phyloP scores from a whole-genome alignment of 2,797 vertebrate species.

The Thunnus albacares region DNA sequence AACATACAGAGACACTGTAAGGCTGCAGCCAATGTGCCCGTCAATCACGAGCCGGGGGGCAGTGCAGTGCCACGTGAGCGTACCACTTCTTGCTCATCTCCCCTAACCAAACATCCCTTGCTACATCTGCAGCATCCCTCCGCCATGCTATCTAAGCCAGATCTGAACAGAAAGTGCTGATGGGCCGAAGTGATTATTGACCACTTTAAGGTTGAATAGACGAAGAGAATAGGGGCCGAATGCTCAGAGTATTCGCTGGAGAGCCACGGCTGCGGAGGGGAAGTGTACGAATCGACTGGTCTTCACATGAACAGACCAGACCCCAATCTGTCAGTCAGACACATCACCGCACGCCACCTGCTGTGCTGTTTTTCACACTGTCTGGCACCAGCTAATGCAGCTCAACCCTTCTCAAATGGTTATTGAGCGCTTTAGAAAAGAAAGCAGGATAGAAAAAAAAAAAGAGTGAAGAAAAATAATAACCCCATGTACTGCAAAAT shows the following conservation, averaged over 20 bases:
- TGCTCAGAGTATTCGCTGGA: conserved; percentile 12
- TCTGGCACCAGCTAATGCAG: conserved; percentile 13
- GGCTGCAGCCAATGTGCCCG: conserved; percentile 57
- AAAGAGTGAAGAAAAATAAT: conserved; percentile 1
- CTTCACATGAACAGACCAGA: conserved; percentile 40
- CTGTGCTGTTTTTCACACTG: conserved; percentile 29
- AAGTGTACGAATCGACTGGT: conserved; percentile 34
- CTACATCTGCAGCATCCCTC: conserved; percentile 4
- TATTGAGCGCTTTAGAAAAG: conserved; percentile 21
- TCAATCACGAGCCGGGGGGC: conserved; percentile 50
- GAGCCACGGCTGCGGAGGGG: neutral
- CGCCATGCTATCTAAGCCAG: neutral
- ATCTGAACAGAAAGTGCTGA: conserved; percentile 17
- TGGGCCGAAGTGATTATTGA: conserved; percentile 39
- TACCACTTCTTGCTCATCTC: conserved; percentile 26
- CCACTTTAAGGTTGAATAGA: conserved; percentile 38
- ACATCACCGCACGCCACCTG: conserved; percentile 31
- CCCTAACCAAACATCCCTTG: conserved; percentile 9
- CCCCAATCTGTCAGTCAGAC: conserved; percentile 41
- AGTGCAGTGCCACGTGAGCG: conserved; percentile 56
- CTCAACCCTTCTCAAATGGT: conserved; percentile 5
- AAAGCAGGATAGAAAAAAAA: conserved; percentile 8
- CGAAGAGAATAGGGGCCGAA: conserved; percentile 19
- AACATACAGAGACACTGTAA: conserved; percentile 8
- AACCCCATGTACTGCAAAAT: neutral